A percentile compares a stretch with the other conserved stretches of the same genome.
Conservation (phyloP, 2,888 invertebrate genomes). For the Leptinotarsa rubiginosa region DNA sequence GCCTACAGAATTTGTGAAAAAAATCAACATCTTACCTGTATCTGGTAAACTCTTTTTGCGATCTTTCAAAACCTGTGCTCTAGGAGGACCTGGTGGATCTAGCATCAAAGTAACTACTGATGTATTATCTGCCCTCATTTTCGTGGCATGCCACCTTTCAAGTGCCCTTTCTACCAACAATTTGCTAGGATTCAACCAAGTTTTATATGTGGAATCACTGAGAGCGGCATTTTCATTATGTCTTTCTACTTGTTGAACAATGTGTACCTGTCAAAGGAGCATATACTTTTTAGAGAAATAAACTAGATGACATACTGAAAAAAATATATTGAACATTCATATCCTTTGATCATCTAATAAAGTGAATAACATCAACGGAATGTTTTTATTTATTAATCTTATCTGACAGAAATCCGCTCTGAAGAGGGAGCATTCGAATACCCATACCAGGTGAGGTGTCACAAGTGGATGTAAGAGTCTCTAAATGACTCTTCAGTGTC, state of each 20-base stretch:
- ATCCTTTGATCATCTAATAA: no score
- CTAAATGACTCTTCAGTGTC: no score
- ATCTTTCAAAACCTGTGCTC: conserved; percentile 72
- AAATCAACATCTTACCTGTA: conserved; percentile 40
- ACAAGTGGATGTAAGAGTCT: no score
- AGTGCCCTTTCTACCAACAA: conserved; percentile 86
- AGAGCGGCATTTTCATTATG: conserved; percentile 79
- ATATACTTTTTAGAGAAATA: no score
- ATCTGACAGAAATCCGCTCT: no score
- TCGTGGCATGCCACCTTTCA: conserved; percentile 84
- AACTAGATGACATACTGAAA: neutral
- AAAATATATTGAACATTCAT: neutral
- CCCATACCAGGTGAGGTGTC: no score
- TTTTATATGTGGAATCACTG: conserved; percentile 62
- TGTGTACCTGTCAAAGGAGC: conserved; percentile 67
- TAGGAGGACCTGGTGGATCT: conserved; percentile 87
- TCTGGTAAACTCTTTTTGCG: conserved; percentile 57
- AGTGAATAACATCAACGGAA: no score
- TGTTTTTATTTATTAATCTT: no score
- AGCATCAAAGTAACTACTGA: conserved; percentile 93
- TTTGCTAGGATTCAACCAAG: conserved; percentile 93
- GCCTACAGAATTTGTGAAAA: no score
- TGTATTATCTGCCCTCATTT: conserved; percentile 95
- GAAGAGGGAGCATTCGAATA: no score
- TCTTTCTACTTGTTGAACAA: conserved; percentile 84